Percentiles rank a stretch among this genome's conserved stretches.
phyloP scores from a whole-genome alignment of 2,888 invertebrate genomes.

The Eilema depressum region DNA sequence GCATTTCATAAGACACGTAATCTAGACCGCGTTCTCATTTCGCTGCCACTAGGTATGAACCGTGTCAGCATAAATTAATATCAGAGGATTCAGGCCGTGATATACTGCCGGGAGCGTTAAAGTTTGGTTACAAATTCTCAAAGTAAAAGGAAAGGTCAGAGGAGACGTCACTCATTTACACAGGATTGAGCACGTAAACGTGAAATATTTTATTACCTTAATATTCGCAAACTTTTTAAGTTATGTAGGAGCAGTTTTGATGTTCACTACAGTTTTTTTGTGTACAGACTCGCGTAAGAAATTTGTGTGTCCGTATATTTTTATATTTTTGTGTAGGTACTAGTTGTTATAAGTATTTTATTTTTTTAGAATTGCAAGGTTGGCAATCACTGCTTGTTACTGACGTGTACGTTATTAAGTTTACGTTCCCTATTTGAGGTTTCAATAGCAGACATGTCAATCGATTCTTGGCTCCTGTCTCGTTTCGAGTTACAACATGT shows the following conservation, averaged over 20 bases:
- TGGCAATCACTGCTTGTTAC: neutral
- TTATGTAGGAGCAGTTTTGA: neutral
- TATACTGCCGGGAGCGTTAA: neutral
- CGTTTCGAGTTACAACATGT: neutral
- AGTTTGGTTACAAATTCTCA: slow-evolving; percentile 3
- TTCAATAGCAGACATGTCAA: slow-evolving; percentile 10
- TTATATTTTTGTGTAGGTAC: neutral
- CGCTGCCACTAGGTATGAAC: neutral
- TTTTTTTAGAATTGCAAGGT: neutral
- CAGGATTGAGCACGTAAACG: neutral
- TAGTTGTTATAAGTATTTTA: neutral
- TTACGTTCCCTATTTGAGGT: slow-evolving; percentile 11
- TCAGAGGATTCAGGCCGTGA: slow-evolving; percentile 12
- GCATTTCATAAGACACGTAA: slow-evolving; percentile 13
- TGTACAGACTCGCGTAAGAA: neutral
- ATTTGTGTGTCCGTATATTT: neutral
- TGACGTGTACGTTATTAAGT: slow-evolving; percentile 10
- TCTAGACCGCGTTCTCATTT: slow-evolving; percentile 12
- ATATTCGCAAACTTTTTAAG: slow-evolving; percentile 4
- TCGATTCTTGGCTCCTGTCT: slow-evolving; percentile 1
- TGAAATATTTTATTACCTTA: slow-evolving; percentile 4
- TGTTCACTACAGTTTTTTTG: neutral
- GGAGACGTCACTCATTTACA: slow-evolving; percentile 9
- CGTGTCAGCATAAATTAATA: slow-evolving; percentile 18
- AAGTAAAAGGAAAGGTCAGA: slow-evolving; percentile 15